Evolutionary conservation across 2,113 vertebrate genomes (phyloP).

Genomic region (Etia nguti): DNA sequence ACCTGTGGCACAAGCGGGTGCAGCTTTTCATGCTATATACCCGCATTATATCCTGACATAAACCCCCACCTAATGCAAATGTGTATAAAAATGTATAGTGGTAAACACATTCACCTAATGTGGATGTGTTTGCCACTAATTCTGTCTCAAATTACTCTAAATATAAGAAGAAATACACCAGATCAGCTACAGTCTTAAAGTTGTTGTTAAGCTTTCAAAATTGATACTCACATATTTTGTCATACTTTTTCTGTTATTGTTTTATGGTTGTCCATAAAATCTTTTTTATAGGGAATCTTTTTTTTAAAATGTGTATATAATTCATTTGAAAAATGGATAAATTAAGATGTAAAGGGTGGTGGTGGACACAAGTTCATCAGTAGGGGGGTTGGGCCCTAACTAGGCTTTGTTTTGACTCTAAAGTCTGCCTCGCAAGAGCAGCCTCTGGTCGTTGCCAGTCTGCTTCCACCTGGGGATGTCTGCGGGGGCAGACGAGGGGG

Average conservation of each 20-base stretch:
- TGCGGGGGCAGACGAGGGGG: neutral
- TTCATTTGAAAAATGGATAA: neutral
- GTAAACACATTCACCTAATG: too few species aligned
- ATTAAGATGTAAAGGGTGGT: neutral
- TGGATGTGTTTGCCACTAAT: too few species aligned
- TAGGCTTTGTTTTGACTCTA: neutral
- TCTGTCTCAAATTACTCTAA: neutral
- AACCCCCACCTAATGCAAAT: neutral
- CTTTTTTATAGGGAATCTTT: neutral
- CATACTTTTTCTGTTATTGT: neutral
- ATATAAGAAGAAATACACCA: neutral
- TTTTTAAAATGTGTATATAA: neutral
- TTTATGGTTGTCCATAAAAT: neutral
- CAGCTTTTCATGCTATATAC: neutral
- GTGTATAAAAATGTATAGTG: neutral
- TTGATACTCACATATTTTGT: neutral
- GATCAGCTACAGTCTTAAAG: neutral
- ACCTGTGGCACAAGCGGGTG: neutral
- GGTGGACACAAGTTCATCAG: neutral
- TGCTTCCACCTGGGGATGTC: neutral
- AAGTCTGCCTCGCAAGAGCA: neutral
- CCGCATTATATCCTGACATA: neutral
- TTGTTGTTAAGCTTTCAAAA: neutral
- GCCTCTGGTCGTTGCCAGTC: fast-evolving
- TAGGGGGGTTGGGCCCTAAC: neutral